Evolutionary conservation across 2,888 invertebrate species (phyloP), one percentile per base, ranked within the genome.

Genomic region (Microlaimidae sp.): DNA sequence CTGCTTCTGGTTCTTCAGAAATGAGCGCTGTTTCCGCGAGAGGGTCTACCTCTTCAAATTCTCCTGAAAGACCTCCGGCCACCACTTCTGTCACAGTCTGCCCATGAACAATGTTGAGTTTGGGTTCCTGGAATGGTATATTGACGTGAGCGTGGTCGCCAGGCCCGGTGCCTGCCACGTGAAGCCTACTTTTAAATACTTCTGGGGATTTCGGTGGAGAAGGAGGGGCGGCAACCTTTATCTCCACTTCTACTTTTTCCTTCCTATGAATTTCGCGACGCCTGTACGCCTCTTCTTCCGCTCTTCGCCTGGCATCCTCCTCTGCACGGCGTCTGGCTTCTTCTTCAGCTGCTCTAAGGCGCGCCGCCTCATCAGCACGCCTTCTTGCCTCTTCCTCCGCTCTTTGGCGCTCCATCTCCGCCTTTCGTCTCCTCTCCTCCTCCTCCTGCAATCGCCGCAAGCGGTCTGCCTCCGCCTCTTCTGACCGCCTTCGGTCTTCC

Each of bases 1-100:
- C 68, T 41, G 67, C 69, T 52, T 69, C 69, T n/a, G n/a, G n/a
- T 56, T 66, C 64, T 55, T 68, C 69, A 29, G 59, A 56, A 42
- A 69, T 59, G 42, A 60, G 60, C 3, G 66, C 66, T 1, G 51
- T 51, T n/a, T 65, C n/a, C n/a, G n/a, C n/a, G n/a, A n/a, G n/a
- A n/a, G n/a, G 63, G 21, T 61, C 62, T 38, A 64, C 55, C 3
- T 60, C 56, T 3, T n/a, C 25, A 3, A 21, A 17, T n/a, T 53
- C 27, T 3, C 3, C 24, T 32, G 50, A 53, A 3, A 7, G 23
- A 13, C 19, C 27, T 21, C n/a, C 7, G 7, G 7, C 43, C 5
- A 43, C n/a, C 7, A 19, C 21, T 24, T 43, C 43, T 13, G 32
- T 32, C 17, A 17, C 17, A 17, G 17, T 32, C 17, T 13, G 10